Evolutionary conservation across 2,113 vertebrate species (phyloP).

Genomic region (Merops nubicus): DNA sequence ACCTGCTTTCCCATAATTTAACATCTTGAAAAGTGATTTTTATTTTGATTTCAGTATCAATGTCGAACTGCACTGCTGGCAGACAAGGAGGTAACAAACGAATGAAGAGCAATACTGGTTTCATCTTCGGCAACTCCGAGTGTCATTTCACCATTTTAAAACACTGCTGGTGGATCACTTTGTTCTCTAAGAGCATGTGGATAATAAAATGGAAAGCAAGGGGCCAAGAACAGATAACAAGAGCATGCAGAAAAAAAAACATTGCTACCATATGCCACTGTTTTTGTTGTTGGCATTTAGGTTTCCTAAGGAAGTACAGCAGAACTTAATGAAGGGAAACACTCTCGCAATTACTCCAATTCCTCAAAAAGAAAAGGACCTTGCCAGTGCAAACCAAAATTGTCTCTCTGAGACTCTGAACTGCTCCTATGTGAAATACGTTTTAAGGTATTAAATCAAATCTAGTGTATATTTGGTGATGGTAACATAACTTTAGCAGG

Average conservation of each 20-base stretch:
- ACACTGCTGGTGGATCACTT: neutral
- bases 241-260: neutral
- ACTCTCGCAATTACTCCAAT: neutral
- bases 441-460: neutral
- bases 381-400: neutral
- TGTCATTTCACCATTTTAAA: neutral
- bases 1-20: neutral
- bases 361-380: neutral
- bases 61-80: neutral
- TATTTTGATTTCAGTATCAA: neutral
- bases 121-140: neutral
- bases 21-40: neutral
- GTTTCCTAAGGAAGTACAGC: conserved; percentile 1
- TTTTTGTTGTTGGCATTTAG: neutral
- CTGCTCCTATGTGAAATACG: neutral
- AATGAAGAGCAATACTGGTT: neutral
- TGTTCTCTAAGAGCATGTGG: neutral
- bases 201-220: neutral
- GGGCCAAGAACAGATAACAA: neutral
- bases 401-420: neutral
- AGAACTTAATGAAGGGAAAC: neutral
- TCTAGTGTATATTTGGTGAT: neutral
- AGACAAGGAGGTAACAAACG: neutral
- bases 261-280: neutral
- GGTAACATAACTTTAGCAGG: neutral